phyloP scores from a whole-genome alignment of 2,888 invertebrate genomes.

The Cheilosia urbana region DNA sequence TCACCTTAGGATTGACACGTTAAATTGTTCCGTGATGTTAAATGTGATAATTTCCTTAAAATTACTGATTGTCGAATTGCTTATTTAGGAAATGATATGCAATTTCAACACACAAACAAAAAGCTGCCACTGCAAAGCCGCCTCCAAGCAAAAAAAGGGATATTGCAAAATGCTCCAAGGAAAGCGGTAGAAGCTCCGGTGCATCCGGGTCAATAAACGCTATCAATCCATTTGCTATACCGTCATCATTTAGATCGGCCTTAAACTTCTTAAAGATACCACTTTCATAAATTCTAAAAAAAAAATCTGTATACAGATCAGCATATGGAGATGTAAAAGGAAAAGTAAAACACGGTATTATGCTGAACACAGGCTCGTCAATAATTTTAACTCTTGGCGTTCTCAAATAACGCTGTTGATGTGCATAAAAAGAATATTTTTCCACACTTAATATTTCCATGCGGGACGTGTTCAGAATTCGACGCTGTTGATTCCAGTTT shows the following conservation, averaged over 20 bases:
- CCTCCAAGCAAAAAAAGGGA: constrained; percentile 2
- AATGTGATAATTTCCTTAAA: too few species aligned
- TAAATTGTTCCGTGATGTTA: too few species aligned
- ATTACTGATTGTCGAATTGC: too few species aligned
- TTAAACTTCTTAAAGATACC: constrained; percentile 48
- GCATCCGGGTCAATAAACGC: background rate
- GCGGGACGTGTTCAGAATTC: constrained; percentile 52
- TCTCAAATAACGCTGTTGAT: constrained; percentile 76
- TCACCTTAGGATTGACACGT: too few species aligned
- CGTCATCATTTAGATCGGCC: constrained; percentile 46
- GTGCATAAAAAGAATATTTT: constrained; percentile 72
- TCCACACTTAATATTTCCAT: constrained; percentile 60
- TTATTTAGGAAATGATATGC: background rate
- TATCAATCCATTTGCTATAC: constrained; percentile 42
- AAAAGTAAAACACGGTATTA: constrained; percentile 74
- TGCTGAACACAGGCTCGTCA: constrained; percentile 51
- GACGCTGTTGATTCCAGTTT: constrained; percentile 37
- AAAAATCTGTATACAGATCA: constrained; percentile 41
- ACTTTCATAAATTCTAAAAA: constrained; percentile 27
- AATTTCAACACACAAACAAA: constrained; percentile 21
- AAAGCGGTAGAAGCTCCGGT: background rate
- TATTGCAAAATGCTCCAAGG: constrained; percentile 18
- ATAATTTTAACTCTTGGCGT: constrained; percentile 62
- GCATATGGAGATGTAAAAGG: constrained; percentile 74
- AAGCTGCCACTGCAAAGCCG: background rate